A percentile compares a stretch with the other conserved stretches of the same genome.
phyloP scores from a whole-genome alignment of 35 echinoderm and acorn worm genomes.

The Apostichopus japonicus region DNA sequence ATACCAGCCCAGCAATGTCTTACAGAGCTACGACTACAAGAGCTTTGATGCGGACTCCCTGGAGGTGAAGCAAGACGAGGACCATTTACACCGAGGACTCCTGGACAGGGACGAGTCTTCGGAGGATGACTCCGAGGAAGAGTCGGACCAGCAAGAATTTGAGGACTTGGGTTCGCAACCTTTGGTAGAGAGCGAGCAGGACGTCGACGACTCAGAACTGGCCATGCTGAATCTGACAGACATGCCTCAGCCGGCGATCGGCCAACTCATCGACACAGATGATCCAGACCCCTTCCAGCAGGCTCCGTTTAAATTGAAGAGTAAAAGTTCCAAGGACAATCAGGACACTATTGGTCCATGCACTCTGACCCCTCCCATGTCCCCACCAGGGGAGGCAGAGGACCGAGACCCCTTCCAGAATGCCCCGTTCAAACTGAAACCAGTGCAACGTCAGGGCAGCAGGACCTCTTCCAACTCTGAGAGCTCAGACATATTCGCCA shows the following conservation, averaged over 20 bases:
- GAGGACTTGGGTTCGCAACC: constrained; percentile 58
- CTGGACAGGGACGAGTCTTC: constrained; percentile 73
- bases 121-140: constrained; percentile 57
- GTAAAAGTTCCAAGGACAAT: constrained; percentile 42
- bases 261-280: constrained; percentile 78
- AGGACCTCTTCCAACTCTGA: constrained; percentile 80
- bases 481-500: constrained; percentile 92
- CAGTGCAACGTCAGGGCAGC: constrained; percentile 77
- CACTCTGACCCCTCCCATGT: constrained; percentile 94
- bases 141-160: constrained; percentile 70
- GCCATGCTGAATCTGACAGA: constrained; percentile 83
- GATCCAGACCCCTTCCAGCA: constrained; percentile 78
- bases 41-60: constrained; percentile 75
- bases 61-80: constrained; percentile 75
- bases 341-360: constrained; percentile 77
- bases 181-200: constrained; percentile 70
- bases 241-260: constrained; percentile 74
- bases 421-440: constrained; percentile 75
- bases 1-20: constrained; percentile 53
- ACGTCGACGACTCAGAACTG: constrained; percentile 83
- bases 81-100: constrained; percentile 79
- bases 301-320: constrained; percentile 74
- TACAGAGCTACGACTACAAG: constrained; percentile 72
- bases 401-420: constrained; percentile 83
- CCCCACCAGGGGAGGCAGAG: constrained; percentile 76